Evolutionary conservation across 2,797 vertebrate genomes (phyloP), one percentile per base, ranked within the genome.

Genomic region (Sebastes diploproa): DNA sequence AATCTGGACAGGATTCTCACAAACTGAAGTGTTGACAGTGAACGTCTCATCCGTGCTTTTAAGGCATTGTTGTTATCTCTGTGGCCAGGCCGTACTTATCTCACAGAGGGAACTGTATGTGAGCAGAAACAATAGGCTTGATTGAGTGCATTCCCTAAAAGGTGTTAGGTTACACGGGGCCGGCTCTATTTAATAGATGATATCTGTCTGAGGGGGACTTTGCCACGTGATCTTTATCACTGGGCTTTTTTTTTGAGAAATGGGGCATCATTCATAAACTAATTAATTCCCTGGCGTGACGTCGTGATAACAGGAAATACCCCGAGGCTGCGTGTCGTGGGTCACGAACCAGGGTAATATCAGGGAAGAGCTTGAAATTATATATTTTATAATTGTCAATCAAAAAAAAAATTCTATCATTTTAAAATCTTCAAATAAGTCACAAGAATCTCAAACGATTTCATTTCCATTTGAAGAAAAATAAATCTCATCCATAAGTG

Each of bases 41-140:
- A 72, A 78, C 80, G 84, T 94, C 92, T 95, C 94, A 90, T 95
- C 89, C 29, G 36, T 38, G 92, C 95, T 96, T 93, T 95, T 94
- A 94, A 93, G 88, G 86, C 90, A 75, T 88, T 84, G 92, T 87
- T 93, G 94, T 96, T 96, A 95, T 96, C 95, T 95, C 32, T 18
- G 83, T 36, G 77, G 88, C 91, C 92, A 84, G 89, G 92, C 77
- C 90, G 30, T 36, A 95, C 94, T 96, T 96, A 96, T 95, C 95
- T 96, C 83, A 82, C 91, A 90, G 83, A 89, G 92, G 90, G 93
- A 95, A 96, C 95, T 96, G 95, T 95, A 96, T 96, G 95, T 94
- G 94, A 94, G 83, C 91, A 93, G 93, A 96, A 95, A 96, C 95
- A 96, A 96, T 95, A 88, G 95, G 82, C 75, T 62, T 96, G 96